phyloP scores from a whole-genome alignment of 2,113 vertebrate genomes.

The Lophochroa leadbeateri region DNA sequence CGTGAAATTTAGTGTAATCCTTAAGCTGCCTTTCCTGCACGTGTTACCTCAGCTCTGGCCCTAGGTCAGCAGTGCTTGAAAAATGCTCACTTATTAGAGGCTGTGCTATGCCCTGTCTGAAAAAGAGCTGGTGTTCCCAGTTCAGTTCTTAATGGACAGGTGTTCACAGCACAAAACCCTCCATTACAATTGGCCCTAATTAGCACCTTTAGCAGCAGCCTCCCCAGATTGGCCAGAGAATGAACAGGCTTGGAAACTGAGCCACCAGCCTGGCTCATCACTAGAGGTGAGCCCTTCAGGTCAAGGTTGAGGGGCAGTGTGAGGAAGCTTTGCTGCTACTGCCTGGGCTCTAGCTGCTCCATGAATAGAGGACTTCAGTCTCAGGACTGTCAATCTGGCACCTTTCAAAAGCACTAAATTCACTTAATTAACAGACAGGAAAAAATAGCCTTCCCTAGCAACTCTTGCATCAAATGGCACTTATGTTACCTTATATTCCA shows the following conservation, averaged over 20 bases:
- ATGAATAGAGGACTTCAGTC: constrained; percentile 12
- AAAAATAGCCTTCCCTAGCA: constrained; percentile 60
- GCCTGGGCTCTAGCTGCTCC: constrained; percentile 11
- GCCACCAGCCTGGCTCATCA: neutral
- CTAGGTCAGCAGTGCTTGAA: neutral
- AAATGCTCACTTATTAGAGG: neutral
- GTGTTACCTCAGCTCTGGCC: neutral
- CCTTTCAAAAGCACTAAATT: constrained; percentile 61
- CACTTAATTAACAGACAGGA: constrained; percentile 57
- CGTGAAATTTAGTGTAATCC: neutral
- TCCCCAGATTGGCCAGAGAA: constrained; percentile 46
- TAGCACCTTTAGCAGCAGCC: constrained; percentile 50
- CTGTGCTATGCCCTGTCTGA: neutral
- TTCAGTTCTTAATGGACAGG: constrained; percentile 37
- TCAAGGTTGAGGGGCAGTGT: constrained; percentile 56
- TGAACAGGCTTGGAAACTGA: neutral
- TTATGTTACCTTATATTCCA: constrained; percentile 55
- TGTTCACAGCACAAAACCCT: constrained; percentile 36
- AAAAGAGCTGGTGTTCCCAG: neutral
- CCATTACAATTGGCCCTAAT: constrained; percentile 47
- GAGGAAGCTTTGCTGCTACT: constrained; percentile 5
- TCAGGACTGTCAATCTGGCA: constrained; percentile 45
- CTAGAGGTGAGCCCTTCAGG: constrained; percentile 37
- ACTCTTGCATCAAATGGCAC: constrained; percentile 62
- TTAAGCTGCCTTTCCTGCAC: neutral